Percentiles rank a stretch among this genome's conserved stretches.
phyloP scores from a whole-genome alignment of 2,113 vertebrate genomes.

The Oxygymnocypris stewartii region DNA sequence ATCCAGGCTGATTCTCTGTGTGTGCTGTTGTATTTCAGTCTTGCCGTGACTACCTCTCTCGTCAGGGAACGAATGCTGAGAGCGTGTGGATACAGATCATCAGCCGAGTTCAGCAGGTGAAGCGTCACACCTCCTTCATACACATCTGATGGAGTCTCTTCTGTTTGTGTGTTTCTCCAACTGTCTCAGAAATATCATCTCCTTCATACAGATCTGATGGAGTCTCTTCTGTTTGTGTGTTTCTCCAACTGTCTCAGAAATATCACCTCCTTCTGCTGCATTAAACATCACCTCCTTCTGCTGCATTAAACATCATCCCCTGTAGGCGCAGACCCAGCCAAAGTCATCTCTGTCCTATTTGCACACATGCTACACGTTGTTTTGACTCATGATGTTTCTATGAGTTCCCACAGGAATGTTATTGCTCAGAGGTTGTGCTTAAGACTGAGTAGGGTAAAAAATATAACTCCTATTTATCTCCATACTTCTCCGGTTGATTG shows the following conservation, averaged over 20 bases:
- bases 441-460: too few species aligned
- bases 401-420: not conserved
- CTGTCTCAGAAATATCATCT: not conserved
- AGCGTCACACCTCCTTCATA: not conserved
- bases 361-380: not conserved
- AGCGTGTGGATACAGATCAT: constrained; percentile 75
- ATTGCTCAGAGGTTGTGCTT: not conserved
- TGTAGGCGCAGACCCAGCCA: too few species aligned
- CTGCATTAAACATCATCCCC: not conserved
- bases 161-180: too few species aligned
- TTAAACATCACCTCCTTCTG: not conserved
- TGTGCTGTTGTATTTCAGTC: constrained; percentile 62
- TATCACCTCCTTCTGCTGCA: too few species aligned
- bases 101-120: constrained; percentile 72
- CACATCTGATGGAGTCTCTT: too few species aligned
- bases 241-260: not conserved
- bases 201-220: not conserved
- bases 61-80: constrained; percentile 76
- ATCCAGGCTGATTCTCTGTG: not conserved
- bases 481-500: too few species aligned
- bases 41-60: constrained; percentile 77
- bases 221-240: not conserved
- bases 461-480: too few species aligned
- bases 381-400: not conserved
- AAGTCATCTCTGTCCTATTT: not conserved